Evolutionary conservation across 1,140 invertebrate genomes (phyloP).

Genomic region (Zophobas atratus): DNA sequence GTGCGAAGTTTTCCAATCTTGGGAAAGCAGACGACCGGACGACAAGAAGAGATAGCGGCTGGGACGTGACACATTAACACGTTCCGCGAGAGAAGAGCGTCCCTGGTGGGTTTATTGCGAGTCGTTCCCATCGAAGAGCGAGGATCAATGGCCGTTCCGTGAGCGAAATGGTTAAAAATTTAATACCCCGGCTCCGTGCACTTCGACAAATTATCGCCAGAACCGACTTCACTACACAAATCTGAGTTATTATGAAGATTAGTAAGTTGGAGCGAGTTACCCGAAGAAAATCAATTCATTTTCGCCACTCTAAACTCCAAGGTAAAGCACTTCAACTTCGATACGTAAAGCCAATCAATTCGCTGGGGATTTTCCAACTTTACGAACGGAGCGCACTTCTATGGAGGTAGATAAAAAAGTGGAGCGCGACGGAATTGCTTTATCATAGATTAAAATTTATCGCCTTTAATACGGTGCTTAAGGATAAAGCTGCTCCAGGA

Average conservation of each 20-base stretch:
- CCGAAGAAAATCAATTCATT: slow-evolving; percentile 53
- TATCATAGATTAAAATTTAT: slow-evolving; percentile 46
- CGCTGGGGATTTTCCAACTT: slow-evolving; percentile 52
- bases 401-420: slow-evolving; percentile 44
- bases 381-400: slow-evolving; percentile 50
- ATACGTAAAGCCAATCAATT: slow-evolving; percentile 61
- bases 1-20: slow-evolving; percentile 60
- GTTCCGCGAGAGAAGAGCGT: slow-evolving; percentile 44
- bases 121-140: slow-evolving; percentile 53
- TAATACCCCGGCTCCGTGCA: slow-evolving; percentile 48
- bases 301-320: slow-evolving; percentile 36
- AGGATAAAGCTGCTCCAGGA: neutral
- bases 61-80: slow-evolving; percentile 63
- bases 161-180: slow-evolving; percentile 64
- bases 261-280: slow-evolving; percentile 42
- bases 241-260: slow-evolving; percentile 42
- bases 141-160: slow-evolving; percentile 63
- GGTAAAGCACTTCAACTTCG: slow-evolving; percentile 56
- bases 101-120: slow-evolving; percentile 58
- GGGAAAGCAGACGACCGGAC: slow-evolving; percentile 44
- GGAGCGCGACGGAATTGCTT: slow-evolving; percentile 23
- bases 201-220: slow-evolving; percentile 32
- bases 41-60: slow-evolving; percentile 44
- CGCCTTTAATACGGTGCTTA: neutral
- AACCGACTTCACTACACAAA: slow-evolving; percentile 26